Evolutionary conservation across 1,140 invertebrate species (phyloP).

Genomic region (Reticulitermes speratus): DNA sequence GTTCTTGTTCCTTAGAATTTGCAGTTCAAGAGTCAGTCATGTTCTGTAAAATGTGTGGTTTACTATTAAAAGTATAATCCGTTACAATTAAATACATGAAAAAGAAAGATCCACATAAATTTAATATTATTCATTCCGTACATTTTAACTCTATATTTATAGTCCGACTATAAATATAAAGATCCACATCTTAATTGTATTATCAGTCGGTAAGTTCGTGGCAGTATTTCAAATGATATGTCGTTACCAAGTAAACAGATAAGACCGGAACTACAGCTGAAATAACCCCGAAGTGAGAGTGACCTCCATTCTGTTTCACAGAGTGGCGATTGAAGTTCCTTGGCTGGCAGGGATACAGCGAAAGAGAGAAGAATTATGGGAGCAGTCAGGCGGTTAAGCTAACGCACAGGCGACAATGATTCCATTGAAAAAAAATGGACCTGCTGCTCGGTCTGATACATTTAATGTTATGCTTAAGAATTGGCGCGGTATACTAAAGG

Average conservation of each 20-base stretch:
- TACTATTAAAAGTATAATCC: not conserved
- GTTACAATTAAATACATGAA: too few relatives aligned
- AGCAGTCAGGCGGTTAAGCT: not conserved
- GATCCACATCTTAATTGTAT: not conserved
- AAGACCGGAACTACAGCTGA: not conserved
- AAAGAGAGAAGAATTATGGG: too few relatives aligned
- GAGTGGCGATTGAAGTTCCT: not conserved
- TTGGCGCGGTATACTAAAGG: too few relatives aligned
- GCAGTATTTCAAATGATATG: not conserved
- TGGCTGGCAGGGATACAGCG: not conserved
- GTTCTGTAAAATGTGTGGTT: not conserved
- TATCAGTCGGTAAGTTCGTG: not conserved
- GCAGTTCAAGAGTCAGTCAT: too few relatives aligned
- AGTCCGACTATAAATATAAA: too few relatives aligned
- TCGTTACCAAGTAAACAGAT: too few relatives aligned
- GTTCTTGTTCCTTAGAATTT: not conserved
- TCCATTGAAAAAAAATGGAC: not conserved
- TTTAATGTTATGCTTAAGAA: too few relatives aligned
- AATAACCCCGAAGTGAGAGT: not conserved
- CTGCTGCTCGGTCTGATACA: not conserved
- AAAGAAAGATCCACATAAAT: too few relatives aligned
- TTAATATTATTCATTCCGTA: too few relatives aligned
- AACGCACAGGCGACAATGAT: not conserved
- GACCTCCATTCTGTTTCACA: not conserved
- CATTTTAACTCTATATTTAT: too few relatives aligned